These are phyloP conservation scores for Erpornis zantholeuca DNA, from an alignment of 2,113 vertebrate genomes.

Conservation along the genomic window DNA sequence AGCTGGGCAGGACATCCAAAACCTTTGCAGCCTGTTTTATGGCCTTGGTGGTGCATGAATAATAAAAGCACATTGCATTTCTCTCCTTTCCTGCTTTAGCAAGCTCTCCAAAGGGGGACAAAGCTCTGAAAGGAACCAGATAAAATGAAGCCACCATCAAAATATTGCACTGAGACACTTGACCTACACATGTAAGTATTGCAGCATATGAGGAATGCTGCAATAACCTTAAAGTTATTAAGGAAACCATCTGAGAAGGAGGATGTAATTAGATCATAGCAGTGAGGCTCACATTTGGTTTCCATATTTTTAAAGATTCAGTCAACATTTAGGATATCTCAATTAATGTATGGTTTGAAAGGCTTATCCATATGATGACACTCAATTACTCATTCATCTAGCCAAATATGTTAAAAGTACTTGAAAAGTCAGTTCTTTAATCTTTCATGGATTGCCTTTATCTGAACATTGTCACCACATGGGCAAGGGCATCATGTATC, in stretches of 20 bases:
- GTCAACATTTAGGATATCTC: conserved; percentile 67
- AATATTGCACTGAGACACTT: background rate
- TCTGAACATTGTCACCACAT: conserved; percentile 37
- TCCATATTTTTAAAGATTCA: conserved; percentile 62
- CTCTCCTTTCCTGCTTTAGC: background rate
- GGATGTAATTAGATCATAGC: conserved; percentile 60
- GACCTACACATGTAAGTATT: background rate
- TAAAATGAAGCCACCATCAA: background rate
- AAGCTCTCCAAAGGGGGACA: background rate
- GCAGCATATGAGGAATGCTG: conserved; percentile 27
- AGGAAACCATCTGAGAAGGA: conserved; percentile 55
- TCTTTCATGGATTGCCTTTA: conserved; percentile 55
- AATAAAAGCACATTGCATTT: background rate
- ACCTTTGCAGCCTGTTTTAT: background rate
- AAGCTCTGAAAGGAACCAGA: background rate
- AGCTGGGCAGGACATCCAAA: background rate
- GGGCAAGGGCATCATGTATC: background rate
- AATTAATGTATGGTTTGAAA: conserved; percentile 62
- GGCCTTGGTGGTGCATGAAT: background rate
- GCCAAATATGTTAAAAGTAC: conserved; percentile 33
- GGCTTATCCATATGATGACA: conserved; percentile 51
- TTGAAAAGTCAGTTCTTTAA: conserved; percentile 54
- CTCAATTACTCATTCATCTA: conserved; percentile 33
- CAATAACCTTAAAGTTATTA: conserved; percentile 48
- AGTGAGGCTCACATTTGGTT: conserved; percentile 60